Conservation (phyloP, 2,113 vertebrate genomes). For the Pseudorectes ferrugineus region DNA sequence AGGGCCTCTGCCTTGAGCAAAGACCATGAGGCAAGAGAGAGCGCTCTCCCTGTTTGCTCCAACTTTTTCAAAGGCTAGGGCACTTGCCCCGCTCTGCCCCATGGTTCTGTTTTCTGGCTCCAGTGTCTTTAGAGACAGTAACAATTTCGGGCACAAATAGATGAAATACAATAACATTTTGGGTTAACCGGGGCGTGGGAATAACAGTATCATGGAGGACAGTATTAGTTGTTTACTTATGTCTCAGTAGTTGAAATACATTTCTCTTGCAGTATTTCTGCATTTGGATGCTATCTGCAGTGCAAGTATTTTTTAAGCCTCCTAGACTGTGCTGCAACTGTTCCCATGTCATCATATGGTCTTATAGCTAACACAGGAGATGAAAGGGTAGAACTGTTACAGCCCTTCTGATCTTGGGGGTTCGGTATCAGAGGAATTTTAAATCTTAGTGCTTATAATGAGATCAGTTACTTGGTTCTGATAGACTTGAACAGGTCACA, state of each 20-base stretch:
- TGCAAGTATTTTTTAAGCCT: background rate
- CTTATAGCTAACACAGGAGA: background rate
- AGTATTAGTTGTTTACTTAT: background rate
- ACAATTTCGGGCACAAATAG: background rate
- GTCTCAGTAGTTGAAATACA: background rate
- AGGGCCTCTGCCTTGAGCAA: background rate
- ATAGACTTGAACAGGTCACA: background rate
- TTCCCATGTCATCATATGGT: rapidly evolving
- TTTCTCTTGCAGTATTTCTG: background rate
- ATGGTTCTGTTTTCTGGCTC: background rate
- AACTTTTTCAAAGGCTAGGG: no score
- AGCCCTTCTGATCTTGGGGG: background rate
- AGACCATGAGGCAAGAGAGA: background rate
- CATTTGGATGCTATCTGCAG: background rate
- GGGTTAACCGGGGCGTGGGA: background rate
- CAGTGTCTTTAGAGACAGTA: background rate
- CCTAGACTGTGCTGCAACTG: background rate
- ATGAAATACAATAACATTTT: background rate
- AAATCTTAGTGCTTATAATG: rapidly evolving
- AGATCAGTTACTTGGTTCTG: background rate
- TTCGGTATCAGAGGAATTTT: background rate
- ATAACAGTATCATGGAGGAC: background rate
- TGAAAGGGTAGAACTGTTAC: background rate
- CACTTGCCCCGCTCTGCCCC: rapidly evolving
- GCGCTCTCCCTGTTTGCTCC: rapidly evolving